Conservation (phyloP, 2,797 vertebrate species). For the Chiloscyllium punctatum region DNA sequence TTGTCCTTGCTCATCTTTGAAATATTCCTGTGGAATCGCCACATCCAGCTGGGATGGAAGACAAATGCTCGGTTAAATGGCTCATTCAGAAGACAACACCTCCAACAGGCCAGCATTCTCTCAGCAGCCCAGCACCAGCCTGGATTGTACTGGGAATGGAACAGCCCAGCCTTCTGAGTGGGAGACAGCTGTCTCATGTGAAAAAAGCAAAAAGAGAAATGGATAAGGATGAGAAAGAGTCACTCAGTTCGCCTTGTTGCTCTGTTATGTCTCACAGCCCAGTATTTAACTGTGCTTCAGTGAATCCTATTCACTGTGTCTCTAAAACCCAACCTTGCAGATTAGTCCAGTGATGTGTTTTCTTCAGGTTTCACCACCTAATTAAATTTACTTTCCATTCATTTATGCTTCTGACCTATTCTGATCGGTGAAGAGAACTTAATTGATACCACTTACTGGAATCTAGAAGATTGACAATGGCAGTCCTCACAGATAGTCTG, state of each 20-base stretch:
- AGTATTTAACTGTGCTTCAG: background rate
- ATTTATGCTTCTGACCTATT: background rate
- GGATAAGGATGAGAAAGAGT: background rate
- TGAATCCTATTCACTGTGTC: background rate
- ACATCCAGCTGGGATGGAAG: background rate
- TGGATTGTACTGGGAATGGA: background rate
- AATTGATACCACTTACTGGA: background rate
- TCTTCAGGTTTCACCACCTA: background rate
- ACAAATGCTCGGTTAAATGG: background rate
- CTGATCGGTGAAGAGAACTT: background rate
- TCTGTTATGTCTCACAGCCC: too few species aligned
- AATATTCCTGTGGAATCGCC: background rate
- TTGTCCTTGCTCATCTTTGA: background rate
- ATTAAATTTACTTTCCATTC: background rate
- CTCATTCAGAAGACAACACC: background rate
- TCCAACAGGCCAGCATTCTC: too few species aligned
- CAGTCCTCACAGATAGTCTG: background rate
- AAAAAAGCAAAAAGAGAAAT: background rate
- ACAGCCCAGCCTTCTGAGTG: background rate
- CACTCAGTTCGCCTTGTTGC: background rate
- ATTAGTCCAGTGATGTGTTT: background rate
- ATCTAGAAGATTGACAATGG: background rate
- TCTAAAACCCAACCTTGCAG: background rate
- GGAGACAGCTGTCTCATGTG: background rate
- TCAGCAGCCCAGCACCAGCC: background rate